A percentile compares a stretch with the other conserved stretches of the same genome.
These are phyloP conservation scores for Sphyrna mokarran DNA, from an alignment of 2,113 vertebrate species.

Conservation along the genomic window DNA sequence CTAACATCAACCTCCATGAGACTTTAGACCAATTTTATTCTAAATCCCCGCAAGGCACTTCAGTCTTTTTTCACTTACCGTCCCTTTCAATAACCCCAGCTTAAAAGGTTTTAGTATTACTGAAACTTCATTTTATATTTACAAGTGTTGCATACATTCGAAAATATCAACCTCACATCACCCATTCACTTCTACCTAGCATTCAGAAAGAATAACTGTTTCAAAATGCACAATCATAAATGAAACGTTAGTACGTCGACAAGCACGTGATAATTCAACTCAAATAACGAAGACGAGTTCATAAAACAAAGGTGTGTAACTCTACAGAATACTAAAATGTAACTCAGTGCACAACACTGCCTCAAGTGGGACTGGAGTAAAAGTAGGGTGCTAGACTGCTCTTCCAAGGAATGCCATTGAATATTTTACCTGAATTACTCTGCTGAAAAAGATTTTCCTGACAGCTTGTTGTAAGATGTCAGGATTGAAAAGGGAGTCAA, in stretches of 20 bases:
- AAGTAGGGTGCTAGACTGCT: neutral
- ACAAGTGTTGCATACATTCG: neutral
- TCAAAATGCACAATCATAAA: neutral
- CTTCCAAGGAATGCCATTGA: neutral
- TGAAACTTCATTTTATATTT: neutral
- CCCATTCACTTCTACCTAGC: neutral
- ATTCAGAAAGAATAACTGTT: neutral
- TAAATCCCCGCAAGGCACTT: neutral
- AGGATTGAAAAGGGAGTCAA: too few relatives aligned
- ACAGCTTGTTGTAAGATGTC: neutral
- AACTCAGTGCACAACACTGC: neutral
- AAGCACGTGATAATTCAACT: neutral
- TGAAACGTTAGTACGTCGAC: neutral
- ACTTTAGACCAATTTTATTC: neutral
- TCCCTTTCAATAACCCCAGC: neutral
- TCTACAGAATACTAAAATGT: neutral
- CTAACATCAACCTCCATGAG: neutral
- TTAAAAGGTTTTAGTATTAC: neutral
- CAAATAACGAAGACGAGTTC: neutral
- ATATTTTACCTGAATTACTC: neutral
- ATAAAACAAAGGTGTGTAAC: neutral
- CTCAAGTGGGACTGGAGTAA: neutral
- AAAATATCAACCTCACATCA: neutral
- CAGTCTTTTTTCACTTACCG: neutral
- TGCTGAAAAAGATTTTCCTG: neutral